Evolutionary conservation across 2,113 vertebrate species (phyloP), one percentile per base, ranked within the genome.

Genomic region (Eptesicus fuscus): DNA sequence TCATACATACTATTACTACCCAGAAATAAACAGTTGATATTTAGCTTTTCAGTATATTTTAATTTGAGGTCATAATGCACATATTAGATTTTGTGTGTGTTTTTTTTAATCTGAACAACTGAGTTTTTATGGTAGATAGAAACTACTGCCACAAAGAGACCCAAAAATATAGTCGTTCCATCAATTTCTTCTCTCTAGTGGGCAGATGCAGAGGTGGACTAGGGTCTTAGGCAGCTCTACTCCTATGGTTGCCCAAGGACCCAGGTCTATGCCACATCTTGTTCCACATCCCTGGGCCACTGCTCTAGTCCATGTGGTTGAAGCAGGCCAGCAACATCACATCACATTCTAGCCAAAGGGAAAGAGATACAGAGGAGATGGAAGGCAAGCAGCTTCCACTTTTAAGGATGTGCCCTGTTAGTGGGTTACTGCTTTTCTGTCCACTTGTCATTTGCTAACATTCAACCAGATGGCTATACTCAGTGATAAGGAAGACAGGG

Each of bases 31-130:
- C 79, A 5, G 23, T 93, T 67, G 37, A 83, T 49, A 59, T 17
- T 49, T 96, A 49, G 32, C 3, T 89, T 95, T 93, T 83, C 44
- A 40, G 11, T 30, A 63, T 63, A 35, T 65, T 32, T 65, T 53
- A 69, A 70, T 6, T 49, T 49, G 17, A 89, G 17, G 28, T 85
- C 2, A 8, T 76, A 61, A 59, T 56, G 11, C 5, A 35, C 25
- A 61, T 23, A 12, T 87, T 83, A 7, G 53, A 10, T 79, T 82
- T 2, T 42, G 3, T 69, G 67, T 23, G 1, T 56, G 32, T 71
- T 56, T 32, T 61, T 86, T 44, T 69, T 83, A 71, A 67, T 47
- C 74, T 71, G 12, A 78, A 49, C 9, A 59, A 37, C 32, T 96
- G 10, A 17, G 11, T 70, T 84, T 77, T 92, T 80, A 86, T 9